Evolutionary conservation across 2,888 invertebrate species (phyloP), one percentile per base, ranked within the genome.

Genomic region (Lasioglossum leucozonium): DNA sequence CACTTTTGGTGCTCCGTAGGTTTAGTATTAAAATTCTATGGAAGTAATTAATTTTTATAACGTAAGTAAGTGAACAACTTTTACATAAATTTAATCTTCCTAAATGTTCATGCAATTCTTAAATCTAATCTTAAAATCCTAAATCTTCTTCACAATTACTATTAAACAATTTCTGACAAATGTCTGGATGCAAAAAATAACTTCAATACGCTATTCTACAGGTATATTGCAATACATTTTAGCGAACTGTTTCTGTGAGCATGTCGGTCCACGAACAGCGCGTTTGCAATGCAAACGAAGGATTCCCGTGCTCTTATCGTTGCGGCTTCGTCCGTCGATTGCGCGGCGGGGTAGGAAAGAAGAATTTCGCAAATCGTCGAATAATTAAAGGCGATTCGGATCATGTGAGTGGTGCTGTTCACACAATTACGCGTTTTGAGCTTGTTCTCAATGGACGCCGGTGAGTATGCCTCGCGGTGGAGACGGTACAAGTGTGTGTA

Each of bases 401-500:
- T 87, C 91, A 90, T 93, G 93, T 90, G 93, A 93, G 92, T 91
- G 93, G 93, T 92, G 93, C 88, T 90, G 91, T 94, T 94, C 93
- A 92, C 93, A 93, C 93, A 92, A 88, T 89, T 89, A 89, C 85
- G 74, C n/a, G 86, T 89, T 88, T 90, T 58, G 82, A 85, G 86
- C 87, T 83, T 69, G 87, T 89, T 90, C 91, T 93, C 90, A 93
- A 93, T 93, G 93, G 91, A 88, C 88, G 87, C 51, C 78, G 87
- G 88, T 86, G 67, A 67, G 89, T 91, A 88, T 79, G 72, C 74
- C 67, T 67, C 30, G 74, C 67, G 81, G 72, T 78, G 73, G 73
- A 84, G 80, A 79, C 79, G 81, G 84, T 18, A 40, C 77, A 16
- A 55, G 0, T 42, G 11, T 42, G 55, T 55, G 55, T 13, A 44